phyloP scores from a whole-genome alignment of 2,888 invertebrate genomes.

The Agriotes lineatus region DNA sequence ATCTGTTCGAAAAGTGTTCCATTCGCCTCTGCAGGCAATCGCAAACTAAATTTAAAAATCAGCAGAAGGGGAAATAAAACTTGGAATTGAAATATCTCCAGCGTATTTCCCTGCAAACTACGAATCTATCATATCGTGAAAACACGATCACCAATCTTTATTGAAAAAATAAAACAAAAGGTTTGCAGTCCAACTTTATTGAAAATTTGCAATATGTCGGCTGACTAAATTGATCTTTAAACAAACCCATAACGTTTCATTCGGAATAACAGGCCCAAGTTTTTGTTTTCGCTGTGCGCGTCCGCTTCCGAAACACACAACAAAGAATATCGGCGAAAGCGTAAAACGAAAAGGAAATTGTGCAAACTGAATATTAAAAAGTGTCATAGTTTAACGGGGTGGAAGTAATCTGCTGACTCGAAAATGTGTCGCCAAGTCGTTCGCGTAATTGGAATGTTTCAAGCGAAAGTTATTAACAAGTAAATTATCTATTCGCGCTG shows the following conservation, averaged over 20 bases:
- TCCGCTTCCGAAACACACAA: constrained; percentile 9
- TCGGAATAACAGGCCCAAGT: constrained; percentile 2
- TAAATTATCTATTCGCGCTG: constrained; percentile 45
- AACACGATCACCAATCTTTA: constrained; percentile 2
- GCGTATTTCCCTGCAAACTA: not conserved
- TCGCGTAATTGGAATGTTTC: constrained; percentile 54
- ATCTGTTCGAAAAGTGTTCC: too few relatives aligned
- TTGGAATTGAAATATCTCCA: too few relatives aligned
- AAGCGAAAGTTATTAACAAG: constrained; percentile 53
- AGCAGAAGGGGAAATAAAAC: too few relatives aligned
- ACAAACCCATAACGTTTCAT: constrained; percentile 10
- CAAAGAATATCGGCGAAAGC: constrained; percentile 14
- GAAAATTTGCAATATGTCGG: constrained; percentile 10
- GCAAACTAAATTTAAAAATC: too few relatives aligned
- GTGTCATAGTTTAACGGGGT: constrained; percentile 44
- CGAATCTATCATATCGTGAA: not conserved
- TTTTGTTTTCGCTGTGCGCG: not conserved
- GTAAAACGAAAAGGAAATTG: constrained; percentile 34
- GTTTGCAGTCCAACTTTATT: not conserved
- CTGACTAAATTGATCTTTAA: constrained; percentile 11
- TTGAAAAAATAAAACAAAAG: not conserved
- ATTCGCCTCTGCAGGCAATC: too few relatives aligned
- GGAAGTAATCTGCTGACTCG: constrained; percentile 48
- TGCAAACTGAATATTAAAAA: constrained; percentile 42
- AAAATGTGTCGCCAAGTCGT: constrained; percentile 56